These are phyloP conservation scores for Nomada hirtipes DNA, from an alignment of 2,888 invertebrate genomes.

Conservation along the genomic window DNA sequence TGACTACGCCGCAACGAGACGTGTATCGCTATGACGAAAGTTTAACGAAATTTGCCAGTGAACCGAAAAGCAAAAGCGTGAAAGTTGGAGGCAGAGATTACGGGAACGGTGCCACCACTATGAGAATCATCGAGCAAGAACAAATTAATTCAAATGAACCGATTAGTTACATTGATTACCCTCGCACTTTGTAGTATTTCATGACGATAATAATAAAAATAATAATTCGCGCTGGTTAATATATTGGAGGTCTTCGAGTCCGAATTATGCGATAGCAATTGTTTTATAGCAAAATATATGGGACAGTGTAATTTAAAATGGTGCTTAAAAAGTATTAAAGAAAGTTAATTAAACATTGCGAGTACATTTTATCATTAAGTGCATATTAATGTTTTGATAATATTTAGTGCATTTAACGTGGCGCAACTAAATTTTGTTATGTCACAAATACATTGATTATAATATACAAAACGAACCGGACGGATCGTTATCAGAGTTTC, in stretches of 20 bases:
- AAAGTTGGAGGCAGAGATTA: conserved; percentile 72
- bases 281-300: not conserved
- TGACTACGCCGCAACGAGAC: conserved; percentile 40
- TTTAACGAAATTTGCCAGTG: conserved; percentile 59
- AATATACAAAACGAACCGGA: too few species aligned
- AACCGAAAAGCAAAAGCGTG: conserved; percentile 69
- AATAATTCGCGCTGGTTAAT: not conserved
- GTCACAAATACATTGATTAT: too few species aligned
- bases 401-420: too few species aligned
- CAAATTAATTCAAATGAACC: conserved; percentile 63
- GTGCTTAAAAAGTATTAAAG: too few species aligned
- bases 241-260: not conserved
- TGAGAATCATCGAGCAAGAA: conserved; percentile 69
- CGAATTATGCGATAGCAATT: not conserved
- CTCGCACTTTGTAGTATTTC: conserved; percentile 61
- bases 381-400: too few species aligned
- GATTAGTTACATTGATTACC: conserved; percentile 64
- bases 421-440: too few species aligned
- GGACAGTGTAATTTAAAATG: too few species aligned
- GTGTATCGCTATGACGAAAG: conserved; percentile 70
- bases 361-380: too few species aligned
- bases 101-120: conserved; percentile 69
- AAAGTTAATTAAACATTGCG: too few species aligned
- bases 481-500: too few species aligned
- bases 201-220: not conserved